Evolutionary conservation across 2,888 invertebrate genomes (phyloP).

Genomic region (Brachypterus glaber): DNA sequence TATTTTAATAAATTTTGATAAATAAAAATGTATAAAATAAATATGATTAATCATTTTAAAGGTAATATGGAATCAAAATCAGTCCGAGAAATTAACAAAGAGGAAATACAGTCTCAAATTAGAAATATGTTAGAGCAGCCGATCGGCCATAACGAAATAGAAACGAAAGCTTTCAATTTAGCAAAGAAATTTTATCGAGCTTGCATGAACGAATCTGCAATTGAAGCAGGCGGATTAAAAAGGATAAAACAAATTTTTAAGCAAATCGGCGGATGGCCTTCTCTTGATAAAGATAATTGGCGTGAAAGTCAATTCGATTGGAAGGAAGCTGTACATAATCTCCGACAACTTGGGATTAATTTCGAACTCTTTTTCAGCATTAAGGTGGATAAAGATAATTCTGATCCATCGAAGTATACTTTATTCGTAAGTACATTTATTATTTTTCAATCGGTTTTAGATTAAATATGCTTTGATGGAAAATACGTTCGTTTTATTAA

Average conservation of each 20-base stretch:
- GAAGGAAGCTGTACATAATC: slow-evolving; percentile 31
- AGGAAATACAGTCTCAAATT: slow-evolving; percentile 27
- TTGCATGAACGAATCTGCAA: slow-evolving; percentile 34
- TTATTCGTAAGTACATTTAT: slow-evolving; percentile 30
- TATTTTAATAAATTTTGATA: too few species aligned
- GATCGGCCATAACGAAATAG: slow-evolving; percentile 16
- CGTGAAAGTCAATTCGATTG: slow-evolving; percentile 36
- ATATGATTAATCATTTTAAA: too few species aligned
- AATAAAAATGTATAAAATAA: too few species aligned
- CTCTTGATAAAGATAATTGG: slow-evolving; percentile 43
- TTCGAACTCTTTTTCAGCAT: slow-evolving; percentile 33
- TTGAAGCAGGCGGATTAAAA: slow-evolving; percentile 30
- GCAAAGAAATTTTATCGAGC: slow-evolving; percentile 33
- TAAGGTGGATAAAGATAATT: slow-evolving; percentile 27
- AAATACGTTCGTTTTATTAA: too few species aligned
- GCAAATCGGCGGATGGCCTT: slow-evolving; percentile 52
- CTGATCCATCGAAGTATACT: slow-evolving; percentile 28
- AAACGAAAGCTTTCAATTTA: slow-evolving; percentile 21
- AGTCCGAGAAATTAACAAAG: slow-evolving; percentile 23
- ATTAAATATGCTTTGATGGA: too few species aligned
- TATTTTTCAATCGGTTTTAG: too few species aligned
- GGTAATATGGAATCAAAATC: slow-evolving; percentile 21
- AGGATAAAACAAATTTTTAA: slow-evolving; percentile 35
- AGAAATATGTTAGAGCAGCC: slow-evolving; percentile 26
- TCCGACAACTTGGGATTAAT: slow-evolving; percentile 32